A percentile compares a stretch with the other conserved stretches of the same genome.
These are phyloP conservation scores for Drosophila conformis DNA, from an alignment of 2,888 invertebrate genomes.

Conservation along the genomic window DNA sequence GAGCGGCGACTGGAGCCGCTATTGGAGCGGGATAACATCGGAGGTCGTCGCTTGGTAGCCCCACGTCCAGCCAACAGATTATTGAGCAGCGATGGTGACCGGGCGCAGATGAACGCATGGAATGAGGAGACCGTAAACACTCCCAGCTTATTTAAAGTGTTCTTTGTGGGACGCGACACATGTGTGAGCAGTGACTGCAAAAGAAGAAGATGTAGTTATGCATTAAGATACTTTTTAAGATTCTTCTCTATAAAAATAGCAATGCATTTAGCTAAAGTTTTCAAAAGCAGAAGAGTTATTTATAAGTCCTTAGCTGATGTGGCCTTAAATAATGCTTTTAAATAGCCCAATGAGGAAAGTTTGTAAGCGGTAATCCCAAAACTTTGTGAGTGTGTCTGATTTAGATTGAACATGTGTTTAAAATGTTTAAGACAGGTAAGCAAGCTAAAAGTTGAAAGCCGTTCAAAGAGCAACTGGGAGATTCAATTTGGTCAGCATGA, in stretches of 20 bases:
- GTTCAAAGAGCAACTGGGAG: slow-evolving; percentile 6
- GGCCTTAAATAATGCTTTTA: not conserved
- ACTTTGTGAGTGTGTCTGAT: slow-evolving; percentile 1
- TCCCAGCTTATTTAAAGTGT: slow-evolving; percentile 96
- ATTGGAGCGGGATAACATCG: slow-evolving; percentile 95
- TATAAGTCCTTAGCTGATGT: not conserved
- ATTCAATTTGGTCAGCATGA: slow-evolving; percentile 48
- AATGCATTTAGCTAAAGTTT: too few relatives aligned
- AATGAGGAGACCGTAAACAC: slow-evolving; percentile 99
- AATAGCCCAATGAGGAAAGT: not conserved
- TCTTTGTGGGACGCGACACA: slow-evolving; percentile 97
- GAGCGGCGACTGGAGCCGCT: slow-evolving; percentile 95
- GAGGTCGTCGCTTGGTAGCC: slow-evolving; percentile 95
- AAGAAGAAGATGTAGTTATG: slow-evolving; percentile 51
- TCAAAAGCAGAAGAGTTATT: not conserved
- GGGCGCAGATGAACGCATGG: slow-evolving; percentile 98
- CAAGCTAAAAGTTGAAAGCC: slow-evolving; percentile 1
- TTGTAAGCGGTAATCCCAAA: not conserved
- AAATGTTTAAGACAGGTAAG: slow-evolving; percentile 1
- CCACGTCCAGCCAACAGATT: slow-evolving; percentile 95
- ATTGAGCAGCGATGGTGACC: slow-evolving; percentile 96
- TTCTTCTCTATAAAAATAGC: not conserved
- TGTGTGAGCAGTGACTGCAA: slow-evolving; percentile 96
- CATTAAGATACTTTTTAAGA: not conserved
- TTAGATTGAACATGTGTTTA: not conserved